Evolutionary conservation across 2,888 invertebrate genomes (phyloP), one percentile per base, ranked within the genome.

Genomic region (Psococerastis gibbosa): DNA sequence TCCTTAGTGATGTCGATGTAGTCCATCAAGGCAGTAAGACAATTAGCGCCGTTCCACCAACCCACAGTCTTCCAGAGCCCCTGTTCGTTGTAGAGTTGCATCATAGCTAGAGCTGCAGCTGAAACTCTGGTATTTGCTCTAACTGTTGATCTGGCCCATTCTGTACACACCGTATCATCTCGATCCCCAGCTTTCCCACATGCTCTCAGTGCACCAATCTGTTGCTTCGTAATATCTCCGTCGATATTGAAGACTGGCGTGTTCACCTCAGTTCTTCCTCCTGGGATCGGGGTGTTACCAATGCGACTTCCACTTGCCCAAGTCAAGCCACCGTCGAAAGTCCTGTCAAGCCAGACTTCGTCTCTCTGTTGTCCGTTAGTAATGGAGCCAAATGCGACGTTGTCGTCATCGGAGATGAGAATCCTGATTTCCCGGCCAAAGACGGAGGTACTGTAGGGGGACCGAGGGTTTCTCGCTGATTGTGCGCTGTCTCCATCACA

Each of bases 1-100:
- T 34, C 18, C 6, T 15, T 15, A 16, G 35, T 34, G 35, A 34
- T 15, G 18, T 9, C 8, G 8, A 34, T 34, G 35, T 34, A 34
- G 18, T 34, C 35, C 15, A 34, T 18, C 16, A 34, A 13, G 35
- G 35, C 15, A 8, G 35, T 34, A 15, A 34, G 35, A 18, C 15
- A 13, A 18, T 34, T 34, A 8, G 35, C 35, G 6, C 35, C 35
- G 35, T 34, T 34, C 35, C 35, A 34, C 35, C 35, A 34, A 9
- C 35, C 35, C 6, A 18, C 18, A 16, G 35, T 34, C 9, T 34
- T 6, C 35, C 35, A 34, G 8, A 34, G 8, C 8, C 35, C 35
- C 6, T 27, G 27, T 6, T 34, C 9, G 15, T 34, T 34, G 18
- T 34, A 34, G 9, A 13, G 18, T 15, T 34, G 35, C 35, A 34